Conservation (phyloP, 2,888 invertebrate genomes). For the Eupithecia exiguata region DNA sequence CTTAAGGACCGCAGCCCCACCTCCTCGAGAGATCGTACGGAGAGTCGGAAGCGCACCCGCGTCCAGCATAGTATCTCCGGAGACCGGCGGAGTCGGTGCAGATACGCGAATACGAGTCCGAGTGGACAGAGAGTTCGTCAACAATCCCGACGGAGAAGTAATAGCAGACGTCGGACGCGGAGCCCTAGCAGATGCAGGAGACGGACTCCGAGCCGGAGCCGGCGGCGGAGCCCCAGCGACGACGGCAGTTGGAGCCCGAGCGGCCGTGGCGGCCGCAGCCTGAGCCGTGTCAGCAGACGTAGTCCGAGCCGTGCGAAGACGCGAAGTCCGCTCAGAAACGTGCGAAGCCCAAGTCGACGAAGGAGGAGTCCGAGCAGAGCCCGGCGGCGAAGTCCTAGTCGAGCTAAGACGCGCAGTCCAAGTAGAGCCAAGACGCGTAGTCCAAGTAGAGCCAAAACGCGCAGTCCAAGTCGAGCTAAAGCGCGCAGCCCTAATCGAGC, state of each 20-base stretch:
- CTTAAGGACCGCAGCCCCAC: constrained; percentile 8
- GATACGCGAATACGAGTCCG: constrained; percentile 15
- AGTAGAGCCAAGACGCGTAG: constrained; percentile 6
- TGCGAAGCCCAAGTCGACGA: constrained; percentile 11
- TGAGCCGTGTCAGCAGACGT: constrained; percentile 7
- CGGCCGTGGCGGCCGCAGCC: constrained; percentile 5
- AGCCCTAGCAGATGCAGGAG: constrained; percentile 11
- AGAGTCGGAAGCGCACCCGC: constrained; percentile 10
- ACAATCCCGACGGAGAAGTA: constrained; percentile 12
- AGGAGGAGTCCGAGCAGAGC: constrained; percentile 15
- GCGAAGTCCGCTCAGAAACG: constrained; percentile 11
- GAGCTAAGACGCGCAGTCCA: constrained; percentile 9
- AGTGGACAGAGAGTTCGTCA: not conserved
- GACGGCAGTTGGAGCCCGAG: constrained; percentile 9
- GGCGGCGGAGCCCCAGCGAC: constrained; percentile 10
- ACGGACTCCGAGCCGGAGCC: constrained; percentile 10
- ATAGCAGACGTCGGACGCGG: constrained; percentile 14
- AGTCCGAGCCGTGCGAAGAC: constrained; percentile 6
- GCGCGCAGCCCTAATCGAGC: constrained; percentile 15
- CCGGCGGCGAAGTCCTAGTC: constrained; percentile 11
- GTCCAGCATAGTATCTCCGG: constrained; percentile 6
- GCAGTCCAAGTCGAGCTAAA: constrained; percentile 20
- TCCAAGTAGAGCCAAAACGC: not conserved
- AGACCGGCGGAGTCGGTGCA: constrained; percentile 1
- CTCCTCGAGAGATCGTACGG: constrained; percentile 9